Conservation (phyloP, 2,888 invertebrate genomes). For the Phorcus lineatus region DNA sequence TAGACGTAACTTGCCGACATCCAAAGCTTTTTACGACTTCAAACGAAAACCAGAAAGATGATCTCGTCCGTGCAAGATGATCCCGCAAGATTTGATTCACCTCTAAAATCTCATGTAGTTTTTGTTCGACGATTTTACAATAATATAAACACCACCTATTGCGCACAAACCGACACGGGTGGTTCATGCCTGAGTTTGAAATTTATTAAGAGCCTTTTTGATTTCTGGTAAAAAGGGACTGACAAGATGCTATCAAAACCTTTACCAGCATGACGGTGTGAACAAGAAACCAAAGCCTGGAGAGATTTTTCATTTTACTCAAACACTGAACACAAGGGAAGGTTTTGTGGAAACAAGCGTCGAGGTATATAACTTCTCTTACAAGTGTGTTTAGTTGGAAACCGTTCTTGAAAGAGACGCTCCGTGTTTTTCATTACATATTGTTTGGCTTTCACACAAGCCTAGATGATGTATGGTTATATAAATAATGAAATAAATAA, state of each 20-base stretch:
- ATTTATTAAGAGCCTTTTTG: not conserved
- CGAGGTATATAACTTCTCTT: no score
- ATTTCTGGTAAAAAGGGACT: not conserved
- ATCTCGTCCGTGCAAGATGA: slow-evolving; percentile 21
- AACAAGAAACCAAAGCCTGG: not conserved
- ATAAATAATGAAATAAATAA: no score
- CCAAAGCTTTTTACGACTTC: slow-evolving; percentile 9
- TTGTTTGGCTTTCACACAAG: no score
- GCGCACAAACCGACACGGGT: not conserved
- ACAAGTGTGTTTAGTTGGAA: no score
- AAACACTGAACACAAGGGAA: no score
- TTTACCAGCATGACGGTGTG: not conserved
- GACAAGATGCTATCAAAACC: not conserved
- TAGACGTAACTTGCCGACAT: not conserved
- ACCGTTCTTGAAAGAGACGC: no score
- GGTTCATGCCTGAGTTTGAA: not conserved
- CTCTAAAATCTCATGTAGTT: not conserved
- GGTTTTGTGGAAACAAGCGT: no score
- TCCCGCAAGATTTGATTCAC: slow-evolving; percentile 11
- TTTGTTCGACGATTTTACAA: not conserved
- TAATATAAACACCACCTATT: slow-evolving; percentile 10
- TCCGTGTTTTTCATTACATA: no score
- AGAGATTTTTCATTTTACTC: no score
- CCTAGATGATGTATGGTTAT: no score
- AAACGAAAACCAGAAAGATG: slow-evolving; percentile 8